Conservation (phyloP, 1,140 invertebrate species). For the Pseudomyrmex flavicornis region DNA sequence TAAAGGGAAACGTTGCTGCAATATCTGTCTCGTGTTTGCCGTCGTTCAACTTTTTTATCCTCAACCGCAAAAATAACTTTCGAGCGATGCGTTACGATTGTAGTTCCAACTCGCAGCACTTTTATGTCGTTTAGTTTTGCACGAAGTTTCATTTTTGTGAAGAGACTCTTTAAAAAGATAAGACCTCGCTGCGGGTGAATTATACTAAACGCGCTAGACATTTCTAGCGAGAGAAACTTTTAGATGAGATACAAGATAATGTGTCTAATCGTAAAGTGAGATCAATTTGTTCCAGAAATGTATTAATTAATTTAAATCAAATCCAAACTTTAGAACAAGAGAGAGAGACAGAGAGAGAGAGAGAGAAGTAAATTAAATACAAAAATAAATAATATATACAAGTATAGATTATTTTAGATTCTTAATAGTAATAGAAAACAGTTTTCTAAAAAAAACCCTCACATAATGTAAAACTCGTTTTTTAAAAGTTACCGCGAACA, state of each 20-base stretch:
- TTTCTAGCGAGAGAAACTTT: not conserved
- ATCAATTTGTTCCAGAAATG: not conserved
- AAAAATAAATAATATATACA: not conserved
- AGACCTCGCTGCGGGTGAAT: too few relatives aligned
- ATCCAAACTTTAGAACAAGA: too few relatives aligned
- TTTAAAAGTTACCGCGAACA: not conserved
- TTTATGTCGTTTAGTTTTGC: not conserved
- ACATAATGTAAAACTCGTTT: not conserved
- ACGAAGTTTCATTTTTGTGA: constrained; percentile 3
- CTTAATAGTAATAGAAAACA: too few relatives aligned
- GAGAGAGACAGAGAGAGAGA: not conserved
- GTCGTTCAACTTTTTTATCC: constrained; percentile 54
- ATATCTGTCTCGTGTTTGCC: constrained; percentile 60
- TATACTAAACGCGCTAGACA: too few relatives aligned
- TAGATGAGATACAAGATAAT: not conserved
- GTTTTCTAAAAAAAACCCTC: too few relatives aligned
- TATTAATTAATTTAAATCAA: not conserved
- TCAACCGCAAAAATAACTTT: constrained; percentile 46
- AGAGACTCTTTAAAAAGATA: not conserved
- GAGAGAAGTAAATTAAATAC: not conserved
- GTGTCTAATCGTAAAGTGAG: not conserved
- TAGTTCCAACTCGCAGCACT: constrained; percentile 6
- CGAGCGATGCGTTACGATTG: constrained; percentile 37
- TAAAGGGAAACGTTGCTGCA: constrained; percentile 62
- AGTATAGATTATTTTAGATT: not conserved